Evolutionary conservation across 2,797 vertebrate species (phyloP).

Genomic region (Botia kubotai): DNA sequence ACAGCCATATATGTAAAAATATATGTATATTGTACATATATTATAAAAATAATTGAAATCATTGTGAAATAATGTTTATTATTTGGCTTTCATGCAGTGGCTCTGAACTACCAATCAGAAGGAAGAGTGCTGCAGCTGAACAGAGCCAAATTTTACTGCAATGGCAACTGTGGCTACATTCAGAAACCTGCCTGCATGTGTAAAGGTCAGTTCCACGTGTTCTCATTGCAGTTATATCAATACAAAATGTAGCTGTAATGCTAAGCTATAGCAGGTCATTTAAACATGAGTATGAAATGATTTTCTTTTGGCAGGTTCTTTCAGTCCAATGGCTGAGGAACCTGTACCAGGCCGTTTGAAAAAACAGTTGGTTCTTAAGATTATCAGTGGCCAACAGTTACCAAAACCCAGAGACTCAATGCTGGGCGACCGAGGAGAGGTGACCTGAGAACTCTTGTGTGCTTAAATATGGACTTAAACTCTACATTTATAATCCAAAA

Average conservation of each 20-base stretch:
- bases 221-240: background rate
- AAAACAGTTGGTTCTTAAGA: conserved; percentile 92
- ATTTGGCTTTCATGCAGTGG: conserved; percentile 77
- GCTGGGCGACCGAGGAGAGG: conserved; percentile 97
- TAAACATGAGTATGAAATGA: background rate
- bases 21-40: too few species aligned
- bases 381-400: conserved; percentile 98
- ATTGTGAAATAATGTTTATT: conserved; percentile 14
- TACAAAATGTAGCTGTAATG: background rate
- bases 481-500: background rate
- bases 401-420: conserved; percentile 97
- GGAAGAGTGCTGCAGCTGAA: conserved; percentile 95
- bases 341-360: conserved; percentile 87
- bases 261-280: background rate
- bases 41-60: too few species aligned
- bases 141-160: conserved; percentile 93
- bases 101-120: conserved; percentile 97
- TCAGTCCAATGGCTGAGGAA: conserved; percentile 91
- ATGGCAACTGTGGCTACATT: conserved; percentile 94
- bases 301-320: conserved; percentile 77
- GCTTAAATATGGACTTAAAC: too few species aligned
- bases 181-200: conserved; percentile 93
- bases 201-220: conserved; percentile 81
- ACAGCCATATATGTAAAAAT: too few species aligned
- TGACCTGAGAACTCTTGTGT: conserved; percentile 59